These are phyloP conservation scores for Pipra filicauda DNA, from an alignment of 2,113 vertebrate genomes.

Conservation along the genomic window DNA sequence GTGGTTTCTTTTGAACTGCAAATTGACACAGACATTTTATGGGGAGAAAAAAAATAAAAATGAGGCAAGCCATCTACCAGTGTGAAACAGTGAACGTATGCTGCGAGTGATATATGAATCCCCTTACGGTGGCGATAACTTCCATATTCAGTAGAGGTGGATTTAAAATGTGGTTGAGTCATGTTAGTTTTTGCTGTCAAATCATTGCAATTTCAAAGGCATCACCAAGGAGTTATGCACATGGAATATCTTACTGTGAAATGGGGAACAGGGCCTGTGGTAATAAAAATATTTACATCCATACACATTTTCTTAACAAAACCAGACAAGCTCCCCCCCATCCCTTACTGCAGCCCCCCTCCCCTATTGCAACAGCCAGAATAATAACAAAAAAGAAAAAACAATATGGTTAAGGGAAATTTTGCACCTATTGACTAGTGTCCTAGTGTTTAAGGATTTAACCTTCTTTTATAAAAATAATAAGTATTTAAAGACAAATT, in stretches of 20 bases:
- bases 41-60: background rate
- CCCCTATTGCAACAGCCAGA: background rate
- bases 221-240: background rate
- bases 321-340: fast-evolving
- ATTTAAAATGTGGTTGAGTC: background rate
- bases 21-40: slow-evolving; percentile 12
- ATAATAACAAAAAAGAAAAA: background rate
- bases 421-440: background rate
- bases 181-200: background rate
- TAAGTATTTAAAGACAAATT: background rate
- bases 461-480: background rate
- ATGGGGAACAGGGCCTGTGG: background rate
- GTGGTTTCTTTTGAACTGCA: slow-evolving; percentile 24
- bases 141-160: background rate
- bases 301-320: background rate
- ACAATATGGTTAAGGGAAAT: background rate
- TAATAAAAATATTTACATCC: background rate
- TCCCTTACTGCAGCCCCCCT: background rate
- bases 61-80: background rate
- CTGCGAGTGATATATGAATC: background rate
- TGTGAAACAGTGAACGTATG: background rate
- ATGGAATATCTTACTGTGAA: background rate
- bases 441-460: background rate
- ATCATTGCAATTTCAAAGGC: background rate
- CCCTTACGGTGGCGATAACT: background rate